A percentile compares a stretch with the other conserved stretches of the same genome.
Conservation (phyloP, 2,797 vertebrate genomes). For the Nasua narica region DNA sequence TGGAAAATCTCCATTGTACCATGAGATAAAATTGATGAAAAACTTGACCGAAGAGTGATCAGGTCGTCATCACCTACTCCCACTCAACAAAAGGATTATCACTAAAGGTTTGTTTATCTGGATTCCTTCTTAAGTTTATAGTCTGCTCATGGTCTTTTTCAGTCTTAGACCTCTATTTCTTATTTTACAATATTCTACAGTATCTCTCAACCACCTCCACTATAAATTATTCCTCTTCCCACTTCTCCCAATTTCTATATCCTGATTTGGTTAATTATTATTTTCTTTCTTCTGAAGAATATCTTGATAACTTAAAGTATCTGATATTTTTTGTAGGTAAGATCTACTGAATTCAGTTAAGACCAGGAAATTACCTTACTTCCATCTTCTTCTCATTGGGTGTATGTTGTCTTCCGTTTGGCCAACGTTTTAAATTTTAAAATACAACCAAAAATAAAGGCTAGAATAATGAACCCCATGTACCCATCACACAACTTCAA, state of each 20-base stretch:
- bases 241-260: neutral
- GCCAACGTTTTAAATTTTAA: neutral
- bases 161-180: neutral
- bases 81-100: neutral
- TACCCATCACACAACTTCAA: neutral
- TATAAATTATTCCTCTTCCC: neutral
- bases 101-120: neutral
- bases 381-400: neutral
- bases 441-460: neutral
- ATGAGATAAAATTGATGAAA: neutral
- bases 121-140: neutral
- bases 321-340: neutral
- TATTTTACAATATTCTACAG: neutral
- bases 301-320: neutral
- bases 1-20: neutral
- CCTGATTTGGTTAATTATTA: neutral
- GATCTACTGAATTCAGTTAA: neutral
- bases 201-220: neutral
- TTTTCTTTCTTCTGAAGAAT: neutral
- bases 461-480: neutral
- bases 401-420: neutral
- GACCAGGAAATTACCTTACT: neutral
- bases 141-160: neutral
- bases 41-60: neutral
- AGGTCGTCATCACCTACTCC: too few relatives aligned